Evolutionary conservation across 2,888 invertebrate species (phyloP), one percentile per base, ranked within the genome.

Genomic region (Vanessa cardui): DNA sequence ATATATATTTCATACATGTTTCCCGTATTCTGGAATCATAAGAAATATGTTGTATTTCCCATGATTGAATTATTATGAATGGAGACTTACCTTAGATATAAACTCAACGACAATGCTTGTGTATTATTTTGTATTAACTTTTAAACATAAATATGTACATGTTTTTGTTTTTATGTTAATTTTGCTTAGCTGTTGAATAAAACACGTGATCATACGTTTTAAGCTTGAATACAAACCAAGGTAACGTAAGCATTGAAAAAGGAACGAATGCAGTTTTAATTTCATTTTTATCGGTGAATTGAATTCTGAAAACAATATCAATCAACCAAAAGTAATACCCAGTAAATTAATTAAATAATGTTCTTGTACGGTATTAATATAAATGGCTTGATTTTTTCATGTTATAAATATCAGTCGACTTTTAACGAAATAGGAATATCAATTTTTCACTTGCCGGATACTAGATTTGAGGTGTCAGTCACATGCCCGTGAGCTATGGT

Each of bases 401-500:
- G 21, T 54, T 62, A 52, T 62, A 74, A 74, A 74, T 70, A 64
- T 73, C 69, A 72, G 50, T 54, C 46, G 66, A 67, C 72, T 72
- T 69, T 69, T 54, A 72, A 54, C 56, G 70, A 47, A 58, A 69
- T 64, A 71, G 61, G 62, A 61, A 58, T 39, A 26, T 58, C 71
- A 72, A 76, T 74, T 68, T 81, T 80, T 79, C 54, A 80, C 82
- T 82, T 79, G 83, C 82, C n/a, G 16, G 83, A 84, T 82, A 77
- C 82, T 82, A 78, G 79, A 82, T 84, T 83, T 84, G 83, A 81
- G 74, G 80, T 81, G 83, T 83, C 85, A 81, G 74, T 71, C 73
- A 75, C 82, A 81, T 81, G 82, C 77, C 78, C 76, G 78, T 78
- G 77, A 79, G 83, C 79, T 78, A 80, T 82, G 82, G 79, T 82